phyloP scores from a whole-genome alignment of 2,888 invertebrate species.

The Cyclophora albipunctata region DNA sequence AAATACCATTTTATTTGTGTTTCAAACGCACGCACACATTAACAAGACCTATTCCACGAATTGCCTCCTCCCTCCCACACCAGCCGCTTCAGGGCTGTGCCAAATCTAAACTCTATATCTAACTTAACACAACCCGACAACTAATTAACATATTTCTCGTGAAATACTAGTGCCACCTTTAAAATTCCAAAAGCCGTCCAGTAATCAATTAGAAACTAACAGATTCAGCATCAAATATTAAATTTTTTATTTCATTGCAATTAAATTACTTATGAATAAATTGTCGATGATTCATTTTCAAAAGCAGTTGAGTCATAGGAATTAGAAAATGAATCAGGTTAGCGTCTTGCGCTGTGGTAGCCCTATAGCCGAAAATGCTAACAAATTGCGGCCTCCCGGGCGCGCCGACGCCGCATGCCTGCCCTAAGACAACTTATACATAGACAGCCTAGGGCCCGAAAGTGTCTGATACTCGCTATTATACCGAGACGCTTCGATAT shows the following conservation, averaged over 20 bases:
- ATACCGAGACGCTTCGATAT: too few species aligned
- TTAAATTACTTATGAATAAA: too few species aligned
- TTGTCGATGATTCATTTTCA: too few species aligned
- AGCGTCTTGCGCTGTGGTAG: conserved; percentile 20
- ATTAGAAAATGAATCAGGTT: too few species aligned
- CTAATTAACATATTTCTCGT: background rate
- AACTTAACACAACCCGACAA: background rate
- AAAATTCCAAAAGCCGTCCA: too few species aligned
- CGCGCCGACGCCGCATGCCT: conserved; percentile 55
- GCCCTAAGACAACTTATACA: conserved; percentile 68
- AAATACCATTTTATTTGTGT: conserved; percentile 35
- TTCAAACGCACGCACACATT: conserved; percentile 49
- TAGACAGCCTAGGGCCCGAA: conserved; percentile 55
- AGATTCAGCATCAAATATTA: too few species aligned
- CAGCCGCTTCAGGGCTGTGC: conserved; percentile 53
- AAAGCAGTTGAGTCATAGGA: too few species aligned
- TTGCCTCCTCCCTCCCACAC: conserved; percentile 59
- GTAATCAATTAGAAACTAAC: too few species aligned
- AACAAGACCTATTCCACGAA: conserved; percentile 58
- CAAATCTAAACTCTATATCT: too few species aligned
- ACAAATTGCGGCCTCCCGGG: conserved; percentile 44
- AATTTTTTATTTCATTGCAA: too few species aligned
- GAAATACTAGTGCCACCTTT: too few species aligned
- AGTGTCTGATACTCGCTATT: too few species aligned
- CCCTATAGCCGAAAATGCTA: conserved; percentile 56